Evolutionary conservation across 1,140 invertebrate species (phyloP).

Genomic region (Philopotamus ludificatus): DNA sequence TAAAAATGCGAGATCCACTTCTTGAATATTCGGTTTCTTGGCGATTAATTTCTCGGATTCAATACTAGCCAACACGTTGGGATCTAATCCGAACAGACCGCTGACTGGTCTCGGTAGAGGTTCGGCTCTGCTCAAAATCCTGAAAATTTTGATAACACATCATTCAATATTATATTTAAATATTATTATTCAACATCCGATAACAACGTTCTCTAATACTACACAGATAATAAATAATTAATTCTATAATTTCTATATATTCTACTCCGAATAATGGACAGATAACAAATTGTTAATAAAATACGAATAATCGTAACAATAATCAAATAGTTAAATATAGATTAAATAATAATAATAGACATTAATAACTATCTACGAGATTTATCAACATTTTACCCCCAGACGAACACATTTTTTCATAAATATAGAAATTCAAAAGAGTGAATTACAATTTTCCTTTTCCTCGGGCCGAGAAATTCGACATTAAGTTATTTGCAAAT

Average conservation of each 20-base stretch:
- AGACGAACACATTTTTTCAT: neutral
- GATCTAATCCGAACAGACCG: constrained; percentile 71
- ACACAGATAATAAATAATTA: neutral
- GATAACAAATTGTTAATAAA: neutral
- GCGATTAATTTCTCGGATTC: constrained; percentile 50
- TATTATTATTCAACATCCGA: no score
- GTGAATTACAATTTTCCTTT: constrained; percentile 3
- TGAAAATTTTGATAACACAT: constrained; percentile 27
- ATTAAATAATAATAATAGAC: neutral
- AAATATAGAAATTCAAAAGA: no score
- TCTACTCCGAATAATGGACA: no score
- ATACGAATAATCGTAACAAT: neutral
- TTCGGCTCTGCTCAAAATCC: constrained; percentile 36
- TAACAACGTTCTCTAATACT: no score
- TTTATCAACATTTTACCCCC: no score
- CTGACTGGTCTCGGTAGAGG: constrained; percentile 49
- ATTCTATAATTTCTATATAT: neutral
- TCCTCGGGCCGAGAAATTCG: no score
- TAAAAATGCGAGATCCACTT: constrained; percentile 55
- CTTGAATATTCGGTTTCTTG: constrained; percentile 49
- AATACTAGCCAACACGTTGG: constrained; percentile 63
- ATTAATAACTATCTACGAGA: neutral
- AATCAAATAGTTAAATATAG: neutral
- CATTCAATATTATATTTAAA: constrained; percentile 8
- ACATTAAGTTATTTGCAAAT: no score